phyloP scores from a whole-genome alignment of 2,113 vertebrate genomes.

The Nicator chloris region DNA sequence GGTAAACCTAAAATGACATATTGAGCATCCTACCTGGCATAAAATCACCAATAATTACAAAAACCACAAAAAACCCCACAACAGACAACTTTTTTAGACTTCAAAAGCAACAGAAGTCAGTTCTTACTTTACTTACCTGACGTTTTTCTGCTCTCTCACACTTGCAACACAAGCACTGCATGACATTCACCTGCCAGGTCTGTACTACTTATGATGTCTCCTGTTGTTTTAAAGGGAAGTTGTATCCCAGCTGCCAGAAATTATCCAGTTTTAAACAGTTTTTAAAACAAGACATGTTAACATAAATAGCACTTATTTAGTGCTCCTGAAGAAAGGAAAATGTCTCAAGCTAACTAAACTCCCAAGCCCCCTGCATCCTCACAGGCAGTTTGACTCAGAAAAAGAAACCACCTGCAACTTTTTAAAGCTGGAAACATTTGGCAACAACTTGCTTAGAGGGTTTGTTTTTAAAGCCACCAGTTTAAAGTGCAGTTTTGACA shows the following conservation, averaged over 20 bases:
- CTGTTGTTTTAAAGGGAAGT: not conserved
- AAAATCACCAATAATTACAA: not conserved
- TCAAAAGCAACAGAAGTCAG: not conserved
- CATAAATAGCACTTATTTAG: not conserved
- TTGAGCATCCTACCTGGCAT: not conserved
- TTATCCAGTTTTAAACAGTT: not conserved
- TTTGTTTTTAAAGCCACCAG: not conserved
- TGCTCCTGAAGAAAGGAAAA: not conserved
- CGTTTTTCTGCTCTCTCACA: not conserved
- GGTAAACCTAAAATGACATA: not conserved
- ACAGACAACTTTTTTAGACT: not conserved
- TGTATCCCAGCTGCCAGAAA: not conserved
- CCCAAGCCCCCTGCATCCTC: not conserved
- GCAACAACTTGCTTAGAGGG: not conserved
- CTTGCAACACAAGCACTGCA: not conserved
- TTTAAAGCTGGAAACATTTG: not conserved
- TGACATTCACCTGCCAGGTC: not conserved
- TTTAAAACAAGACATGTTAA: not conserved
- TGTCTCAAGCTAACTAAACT: not conserved
- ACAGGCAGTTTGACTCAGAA: not conserved
- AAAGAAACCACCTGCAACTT: not conserved
- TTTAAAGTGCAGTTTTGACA: not conserved
- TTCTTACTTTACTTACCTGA: constrained; percentile 11
- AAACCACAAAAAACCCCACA: not conserved
- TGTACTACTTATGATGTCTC: not conserved